phyloP scores from a whole-genome alignment of 2,797 vertebrate species.

The Pipistrellus pipistrellus region DNA sequence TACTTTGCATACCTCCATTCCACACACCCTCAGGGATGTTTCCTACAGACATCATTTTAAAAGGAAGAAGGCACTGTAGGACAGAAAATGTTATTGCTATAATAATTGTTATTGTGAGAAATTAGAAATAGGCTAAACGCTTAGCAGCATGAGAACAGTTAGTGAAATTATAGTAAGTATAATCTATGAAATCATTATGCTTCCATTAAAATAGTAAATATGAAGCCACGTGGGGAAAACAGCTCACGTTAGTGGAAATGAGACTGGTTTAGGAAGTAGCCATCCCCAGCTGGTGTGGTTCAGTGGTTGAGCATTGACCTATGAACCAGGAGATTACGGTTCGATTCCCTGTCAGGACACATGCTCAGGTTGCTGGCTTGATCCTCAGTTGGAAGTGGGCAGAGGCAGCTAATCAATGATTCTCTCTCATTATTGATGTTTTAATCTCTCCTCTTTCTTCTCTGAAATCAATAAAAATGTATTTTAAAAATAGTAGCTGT shows the following conservation, averaged over 20 bases:
- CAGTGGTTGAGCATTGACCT: no score
- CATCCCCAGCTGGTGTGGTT: not conserved
- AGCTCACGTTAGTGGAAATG: slow-evolving; percentile 39
- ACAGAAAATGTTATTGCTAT: slow-evolving; percentile 56
- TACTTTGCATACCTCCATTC: not conserved
- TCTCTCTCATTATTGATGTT: no score
- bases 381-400: no score
- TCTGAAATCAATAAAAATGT: no score
- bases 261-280: not conserved
- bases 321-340: no score
- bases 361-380: no score
- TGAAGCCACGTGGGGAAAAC: not conserved
- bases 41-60: slow-evolving; percentile 60
- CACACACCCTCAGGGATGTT: not conserved
- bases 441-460: no score
- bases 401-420: no score
- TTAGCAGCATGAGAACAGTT: slow-evolving; percentile 43
- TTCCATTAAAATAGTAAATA: slow-evolving; percentile 66
- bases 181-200: slow-evolving; percentile 32
- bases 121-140: slow-evolving; percentile 47
- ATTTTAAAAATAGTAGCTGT: no score
- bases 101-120: slow-evolving; percentile 65
- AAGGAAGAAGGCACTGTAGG: not conserved
- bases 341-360: no score
- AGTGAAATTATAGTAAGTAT: slow-evolving; percentile 57